Percentiles rank a stretch among this genome's conserved stretches.
phyloP scores from a whole-genome alignment of 2,797 vertebrate genomes.

The Sebastes steindachneri region DNA sequence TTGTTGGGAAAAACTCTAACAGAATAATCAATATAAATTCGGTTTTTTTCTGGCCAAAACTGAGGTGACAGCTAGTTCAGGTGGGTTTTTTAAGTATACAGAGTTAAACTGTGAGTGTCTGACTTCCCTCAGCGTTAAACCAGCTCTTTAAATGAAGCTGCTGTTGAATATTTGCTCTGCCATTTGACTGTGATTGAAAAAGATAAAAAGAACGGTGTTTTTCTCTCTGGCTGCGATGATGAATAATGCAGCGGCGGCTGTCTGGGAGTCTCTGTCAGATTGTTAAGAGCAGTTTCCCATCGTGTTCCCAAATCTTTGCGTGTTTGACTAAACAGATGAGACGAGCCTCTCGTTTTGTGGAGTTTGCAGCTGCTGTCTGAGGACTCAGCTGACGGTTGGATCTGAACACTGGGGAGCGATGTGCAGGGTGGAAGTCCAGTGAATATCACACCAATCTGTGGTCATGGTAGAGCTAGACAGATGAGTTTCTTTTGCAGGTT shows the following conservation, averaged over 20 bases:
- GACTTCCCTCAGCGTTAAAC: not conserved
- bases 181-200: constrained; percentile 36
- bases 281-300: constrained; percentile 14
- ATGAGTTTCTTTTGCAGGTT: not conserved
- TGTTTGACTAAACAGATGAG: constrained; percentile 42
- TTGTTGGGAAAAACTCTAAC: not conserved
- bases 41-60: not conserved
- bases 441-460: not conserved
- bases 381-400: constrained; percentile 22
- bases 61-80: not conserved
- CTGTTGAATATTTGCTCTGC: constrained; percentile 18
- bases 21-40: not conserved
- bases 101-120: not conserved
- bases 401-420: not conserved
- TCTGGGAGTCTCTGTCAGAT: constrained; percentile 20
- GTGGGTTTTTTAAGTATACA: not conserved
- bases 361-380: constrained; percentile 36
- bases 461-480: not conserved
- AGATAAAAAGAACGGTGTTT: constrained; percentile 12
- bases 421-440: not conserved
- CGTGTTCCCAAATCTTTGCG: constrained; percentile 9
- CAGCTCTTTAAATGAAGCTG: not conserved
- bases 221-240: constrained; percentile 31
- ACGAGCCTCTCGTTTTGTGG: constrained; percentile 11
- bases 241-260: constrained; percentile 38